phyloP scores from a whole-genome alignment of 2,888 invertebrate species.

The Ophioninae sp. region DNA sequence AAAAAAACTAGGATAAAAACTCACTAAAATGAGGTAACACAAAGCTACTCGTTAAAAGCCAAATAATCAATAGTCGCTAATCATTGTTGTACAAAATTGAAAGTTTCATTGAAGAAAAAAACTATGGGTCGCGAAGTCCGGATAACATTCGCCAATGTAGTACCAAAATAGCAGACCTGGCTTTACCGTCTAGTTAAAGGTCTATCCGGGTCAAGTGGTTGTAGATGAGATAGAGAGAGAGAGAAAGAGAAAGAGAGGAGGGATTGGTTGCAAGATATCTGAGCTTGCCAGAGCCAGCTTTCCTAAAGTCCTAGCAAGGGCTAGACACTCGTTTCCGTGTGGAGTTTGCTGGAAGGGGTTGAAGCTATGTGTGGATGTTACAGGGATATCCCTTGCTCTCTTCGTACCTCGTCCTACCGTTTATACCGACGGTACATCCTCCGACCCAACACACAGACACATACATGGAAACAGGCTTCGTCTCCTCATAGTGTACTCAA shows the following conservation, averaged over 20 bases:
- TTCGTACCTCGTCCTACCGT: constrained; percentile 24
- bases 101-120: background rate
- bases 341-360: constrained; percentile 6
- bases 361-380: background rate
- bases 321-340: constrained; percentile 14
- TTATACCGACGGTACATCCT: background rate
- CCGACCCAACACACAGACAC: background rate
- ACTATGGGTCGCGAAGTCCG: constrained; percentile 3
- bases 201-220: constrained; percentile 33
- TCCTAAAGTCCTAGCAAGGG: constrained; percentile 29
- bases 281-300: constrained; percentile 41
- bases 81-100: background rate
- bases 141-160: constrained; percentile 3
- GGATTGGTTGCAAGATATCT: constrained; percentile 15
- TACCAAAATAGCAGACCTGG: background rate
- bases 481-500: constrained; percentile 58
- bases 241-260: background rate
- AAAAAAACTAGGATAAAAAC: too few species aligned
- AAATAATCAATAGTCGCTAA: background rate
- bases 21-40: background rate
- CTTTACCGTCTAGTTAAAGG: constrained; percentile 14
- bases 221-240: background rate
- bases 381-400: constrained; percentile 34
- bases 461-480: constrained; percentile 19
- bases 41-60: background rate